Evolutionary conservation across 2,797 vertebrate species (phyloP), one percentile per base, ranked within the genome.

Genomic region (Hydrolagus colliei): DNA sequence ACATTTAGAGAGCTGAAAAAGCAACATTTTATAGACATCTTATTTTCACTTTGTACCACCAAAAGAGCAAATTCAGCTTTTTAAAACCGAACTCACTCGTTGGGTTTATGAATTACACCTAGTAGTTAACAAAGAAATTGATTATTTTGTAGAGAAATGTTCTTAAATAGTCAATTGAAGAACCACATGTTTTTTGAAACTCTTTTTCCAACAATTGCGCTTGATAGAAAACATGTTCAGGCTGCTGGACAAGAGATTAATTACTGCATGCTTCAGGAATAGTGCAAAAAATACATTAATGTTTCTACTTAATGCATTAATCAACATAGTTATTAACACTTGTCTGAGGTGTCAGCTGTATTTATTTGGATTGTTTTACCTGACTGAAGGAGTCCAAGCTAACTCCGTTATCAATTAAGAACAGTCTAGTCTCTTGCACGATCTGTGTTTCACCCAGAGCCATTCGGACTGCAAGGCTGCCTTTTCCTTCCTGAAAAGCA

Each of bases 371-470:
- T 65, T 61, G 22, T 20, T 89, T 91, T 90, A 98, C 98, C 96
- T 99, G 98, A 90, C 98, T 97, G 89, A 99, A 99, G 86, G 97
- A 95, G 89, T 99, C 98, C 91, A 99, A 91, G 85, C 95, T 93
- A 88, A 99, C 96, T 14, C 93, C 92, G 0, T 96, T 96, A 86
- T 98, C 96, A 0, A 96, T 74, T 0, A 99, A 95, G 89, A 99
- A 99, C 86, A 89, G 95, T 1, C 98, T 95, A 6, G 98, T 96
- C 87, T 98, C 97, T 87, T 98, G 96, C 16, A 99, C 96, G 0
- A 99, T 95, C 91, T 99, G 95, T 0, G 97, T 99, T 89, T 99
- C 98, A 27, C 98, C 98, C 52, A 99, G 91, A 63, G 98, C 97
- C 88, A 99, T 93, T 1, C 97, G 94, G 88, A 99, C 97, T 0